Percentiles rank a stretch among this genome's conserved stretches.
Evolutionary conservation across 1,140 invertebrate genomes (phyloP).

Genomic region (Caenorhabditis brenneri): DNA sequence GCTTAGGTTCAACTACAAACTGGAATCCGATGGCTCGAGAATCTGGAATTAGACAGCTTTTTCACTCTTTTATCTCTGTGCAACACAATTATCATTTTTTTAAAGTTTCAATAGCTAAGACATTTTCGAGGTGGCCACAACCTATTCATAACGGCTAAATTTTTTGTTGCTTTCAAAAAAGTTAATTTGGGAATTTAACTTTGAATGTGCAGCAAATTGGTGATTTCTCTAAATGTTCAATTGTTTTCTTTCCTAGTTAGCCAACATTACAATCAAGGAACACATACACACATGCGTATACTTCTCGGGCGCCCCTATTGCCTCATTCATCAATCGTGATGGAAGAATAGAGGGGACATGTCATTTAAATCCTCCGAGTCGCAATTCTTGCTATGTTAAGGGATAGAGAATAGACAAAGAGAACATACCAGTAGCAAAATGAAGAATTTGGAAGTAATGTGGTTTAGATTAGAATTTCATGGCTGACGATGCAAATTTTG

Average conservation of each 20-base stretch:
- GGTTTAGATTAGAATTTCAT: constrained; percentile 19
- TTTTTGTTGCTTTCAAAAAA: too few relatives aligned
- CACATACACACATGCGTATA: neutral
- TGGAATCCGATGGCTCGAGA: constrained; percentile 33
- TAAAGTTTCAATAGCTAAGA: too few relatives aligned
- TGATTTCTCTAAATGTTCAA: too few relatives aligned
- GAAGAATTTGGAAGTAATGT: neutral
- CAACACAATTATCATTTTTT: too few relatives aligned
- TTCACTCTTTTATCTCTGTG: too few relatives aligned
- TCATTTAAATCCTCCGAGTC: neutral
- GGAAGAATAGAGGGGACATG: neutral
- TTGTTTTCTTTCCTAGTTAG: too few relatives aligned
- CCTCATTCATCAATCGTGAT: constrained; percentile 19
- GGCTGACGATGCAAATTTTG: neutral
- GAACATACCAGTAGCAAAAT: constrained; percentile 5
- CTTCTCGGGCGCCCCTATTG: neutral
- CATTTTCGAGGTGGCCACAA: too few relatives aligned
- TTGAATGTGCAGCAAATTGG: too few relatives aligned
- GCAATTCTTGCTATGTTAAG: neutral
- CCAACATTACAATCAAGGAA: constrained; percentile 40
- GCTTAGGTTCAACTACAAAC: constrained; percentile 33
- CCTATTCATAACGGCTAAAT: too few relatives aligned
- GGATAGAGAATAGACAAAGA: neutral
- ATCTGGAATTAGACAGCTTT: constrained; percentile 22
- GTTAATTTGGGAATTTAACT: too few relatives aligned